phyloP scores from a whole-genome alignment of 2,113 vertebrate genomes.

The Gambusia holbrooki region DNA sequence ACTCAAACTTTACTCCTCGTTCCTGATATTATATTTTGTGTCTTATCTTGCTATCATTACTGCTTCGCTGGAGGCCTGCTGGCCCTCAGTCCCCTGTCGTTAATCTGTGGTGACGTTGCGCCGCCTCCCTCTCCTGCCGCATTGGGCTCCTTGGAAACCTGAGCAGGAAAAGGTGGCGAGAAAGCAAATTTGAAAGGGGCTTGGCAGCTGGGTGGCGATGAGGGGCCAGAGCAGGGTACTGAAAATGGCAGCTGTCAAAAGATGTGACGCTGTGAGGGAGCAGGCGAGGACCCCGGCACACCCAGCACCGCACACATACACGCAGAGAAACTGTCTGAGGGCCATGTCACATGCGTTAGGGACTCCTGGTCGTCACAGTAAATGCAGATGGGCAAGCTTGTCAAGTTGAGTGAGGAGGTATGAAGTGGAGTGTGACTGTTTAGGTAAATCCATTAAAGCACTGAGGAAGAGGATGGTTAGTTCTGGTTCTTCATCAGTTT shows the following conservation, averaged over 20 bases:
- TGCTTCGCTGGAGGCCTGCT: constrained; percentile 6
- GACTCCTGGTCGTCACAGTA: constrained; percentile 62
- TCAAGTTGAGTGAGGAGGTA: constrained; percentile 78
- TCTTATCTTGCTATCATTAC: constrained; percentile 17
- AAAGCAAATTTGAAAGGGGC: constrained; percentile 58
- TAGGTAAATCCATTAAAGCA: constrained; percentile 72
- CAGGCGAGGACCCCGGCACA: constrained; percentile 16
- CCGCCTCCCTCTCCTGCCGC: constrained; percentile 35
- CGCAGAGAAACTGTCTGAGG: constrained; percentile 56
- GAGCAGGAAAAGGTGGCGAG: constrained; percentile 57
- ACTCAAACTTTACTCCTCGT: constrained; percentile 13
- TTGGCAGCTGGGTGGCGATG: constrained; percentile 53
- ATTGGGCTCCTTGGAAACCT: constrained; percentile 45
- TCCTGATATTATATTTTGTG: constrained; percentile 19
- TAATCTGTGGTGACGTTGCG: constrained; percentile 58
- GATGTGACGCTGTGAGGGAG: constrained; percentile 63
- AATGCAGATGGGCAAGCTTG: constrained; percentile 76
- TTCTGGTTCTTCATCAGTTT: constrained; percentile 8
- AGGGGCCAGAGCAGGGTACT: constrained; percentile 35
- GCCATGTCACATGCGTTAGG: constrained; percentile 76
- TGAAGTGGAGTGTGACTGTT: constrained; percentile 71
- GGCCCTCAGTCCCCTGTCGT: constrained; percentile 14
- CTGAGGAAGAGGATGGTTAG: constrained; percentile 4
- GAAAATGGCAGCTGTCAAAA: constrained; percentile 83
- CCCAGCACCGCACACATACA: constrained; percentile 5